Percentiles rank a stretch among this genome's conserved stretches.
Evolutionary conservation across 1,140 invertebrate species (phyloP).

Genomic region (Asobara japonica): DNA sequence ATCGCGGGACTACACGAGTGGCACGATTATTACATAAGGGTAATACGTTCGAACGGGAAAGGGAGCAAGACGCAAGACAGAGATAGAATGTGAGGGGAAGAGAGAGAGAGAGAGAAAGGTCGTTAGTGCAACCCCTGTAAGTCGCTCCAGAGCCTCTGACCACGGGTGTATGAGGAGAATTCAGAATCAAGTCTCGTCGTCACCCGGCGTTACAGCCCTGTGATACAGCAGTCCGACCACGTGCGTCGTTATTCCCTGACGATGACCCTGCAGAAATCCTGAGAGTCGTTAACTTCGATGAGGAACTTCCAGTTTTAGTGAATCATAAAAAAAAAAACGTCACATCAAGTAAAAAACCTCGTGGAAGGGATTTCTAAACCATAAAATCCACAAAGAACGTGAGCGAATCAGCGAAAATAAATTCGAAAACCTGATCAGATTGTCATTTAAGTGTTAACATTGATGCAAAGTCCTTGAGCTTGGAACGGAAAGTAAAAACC

Average conservation of each 20-base stretch:
- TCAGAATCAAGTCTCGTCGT: slow-evolving; percentile 30
- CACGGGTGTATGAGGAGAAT: slow-evolving; percentile 20
- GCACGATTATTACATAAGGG: slow-evolving; percentile 34
- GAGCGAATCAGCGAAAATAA: no score
- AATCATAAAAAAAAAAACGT: slow-evolving; percentile 41
- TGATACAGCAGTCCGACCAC: slow-evolving; percentile 23
- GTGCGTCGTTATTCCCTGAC: slow-evolving; percentile 31
- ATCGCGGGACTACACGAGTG: not conserved
- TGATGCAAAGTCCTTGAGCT: not conserved
- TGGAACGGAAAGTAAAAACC: slow-evolving; percentile 8
- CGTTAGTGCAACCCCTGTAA: slow-evolving; percentile 30
- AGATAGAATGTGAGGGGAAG: not conserved
- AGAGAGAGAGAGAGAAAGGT: not conserved
- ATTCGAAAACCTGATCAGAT: not conserved
- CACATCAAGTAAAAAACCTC: not conserved
- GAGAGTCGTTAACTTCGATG: slow-evolving; percentile 16
- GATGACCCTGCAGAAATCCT: slow-evolving; percentile 34
- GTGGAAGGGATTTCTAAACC: no score
- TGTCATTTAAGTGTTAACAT: not conserved
- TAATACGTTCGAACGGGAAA: not conserved
- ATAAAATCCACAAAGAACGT: no score
- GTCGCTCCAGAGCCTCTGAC: slow-evolving; percentile 21
- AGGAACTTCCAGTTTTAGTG: slow-evolving; percentile 14
- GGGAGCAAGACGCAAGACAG: not conserved
- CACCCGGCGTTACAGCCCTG: not conserved